Conservation (phyloP, 2,113 vertebrate species). For the Triplophysa rosa region DNA sequence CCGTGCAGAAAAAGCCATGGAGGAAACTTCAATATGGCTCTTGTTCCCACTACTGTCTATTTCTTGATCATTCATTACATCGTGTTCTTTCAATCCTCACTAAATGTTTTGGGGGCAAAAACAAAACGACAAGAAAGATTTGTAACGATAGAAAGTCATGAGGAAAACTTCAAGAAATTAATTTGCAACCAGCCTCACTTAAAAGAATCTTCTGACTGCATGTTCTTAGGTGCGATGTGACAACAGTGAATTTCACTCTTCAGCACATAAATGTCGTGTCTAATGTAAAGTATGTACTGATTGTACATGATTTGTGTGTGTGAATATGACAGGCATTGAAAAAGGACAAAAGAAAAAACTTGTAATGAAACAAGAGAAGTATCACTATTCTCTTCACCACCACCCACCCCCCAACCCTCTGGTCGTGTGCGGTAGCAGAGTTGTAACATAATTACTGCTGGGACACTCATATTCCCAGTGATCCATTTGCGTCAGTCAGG, state of each 20-base stretch:
- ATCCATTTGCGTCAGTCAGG: slow-evolving; percentile 85
- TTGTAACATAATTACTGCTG: slow-evolving; percentile 86
- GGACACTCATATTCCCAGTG: slow-evolving; percentile 83
- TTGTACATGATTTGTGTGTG: slow-evolving; percentile 33
- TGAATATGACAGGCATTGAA: slow-evolving; percentile 65
- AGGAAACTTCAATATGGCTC: slow-evolving; percentile 73
- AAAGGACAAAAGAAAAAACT: slow-evolving; percentile 68
- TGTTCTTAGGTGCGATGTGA: slow-evolving; percentile 16
- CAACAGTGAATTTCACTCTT: slow-evolving; percentile 40
- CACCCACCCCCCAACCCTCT: slow-evolving; percentile 69
- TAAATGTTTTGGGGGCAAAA: background rate
- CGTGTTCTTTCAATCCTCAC: slow-evolving; percentile 11
- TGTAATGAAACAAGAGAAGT: slow-evolving; percentile 63
- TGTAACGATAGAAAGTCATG: background rate
- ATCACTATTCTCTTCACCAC: slow-evolving; percentile 49
- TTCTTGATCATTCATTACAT: slow-evolving; percentile 31
- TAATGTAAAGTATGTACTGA: background rate
- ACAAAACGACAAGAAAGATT: background rate
- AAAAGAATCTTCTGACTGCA: slow-evolving; percentile 49
- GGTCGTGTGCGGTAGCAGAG: slow-evolving; percentile 72
- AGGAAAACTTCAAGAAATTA: background rate
- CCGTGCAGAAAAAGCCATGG: slow-evolving; percentile 69
- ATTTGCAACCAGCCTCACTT: background rate
- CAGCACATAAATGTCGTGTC: slow-evolving; percentile 51
- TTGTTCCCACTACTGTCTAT: slow-evolving; percentile 19